These are phyloP conservation scores for Meloidogyne exigua DNA, from an alignment of 1,140 invertebrate genomes.

Conservation along the genomic window DNA sequence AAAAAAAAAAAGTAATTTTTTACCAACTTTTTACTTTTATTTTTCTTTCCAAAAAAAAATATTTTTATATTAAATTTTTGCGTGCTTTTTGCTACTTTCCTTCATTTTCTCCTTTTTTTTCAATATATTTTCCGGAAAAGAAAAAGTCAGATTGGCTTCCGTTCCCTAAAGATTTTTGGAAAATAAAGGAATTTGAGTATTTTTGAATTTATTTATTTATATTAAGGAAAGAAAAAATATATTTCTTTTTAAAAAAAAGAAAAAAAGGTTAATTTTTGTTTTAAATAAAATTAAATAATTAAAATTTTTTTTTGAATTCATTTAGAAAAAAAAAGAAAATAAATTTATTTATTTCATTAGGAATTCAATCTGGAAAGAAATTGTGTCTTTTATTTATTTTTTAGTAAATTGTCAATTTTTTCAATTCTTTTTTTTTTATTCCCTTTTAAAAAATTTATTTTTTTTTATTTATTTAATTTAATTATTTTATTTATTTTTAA, in stretches of 20 bases:
- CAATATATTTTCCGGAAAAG: not conserved
- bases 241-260: too few species aligned
- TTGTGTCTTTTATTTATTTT: not conserved
- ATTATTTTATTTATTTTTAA: not conserved
- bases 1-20: too few species aligned
- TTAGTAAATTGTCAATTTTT: not conserved
- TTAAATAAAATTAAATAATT: not conserved
- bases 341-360: not conserved
- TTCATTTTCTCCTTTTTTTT: not conserved
- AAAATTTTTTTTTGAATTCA: not conserved
- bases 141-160: not conserved
- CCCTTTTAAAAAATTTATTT: not conserved
- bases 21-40: not conserved
- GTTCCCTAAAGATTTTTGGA: not conserved
- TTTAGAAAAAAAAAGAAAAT: not conserved
- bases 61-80: not conserved
- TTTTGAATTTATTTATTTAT: too few species aligned
- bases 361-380: not conserved
- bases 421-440: not conserved
- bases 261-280: too few species aligned
- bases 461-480: conserved; percentile 6
- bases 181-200: not conserved
- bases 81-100: not conserved
- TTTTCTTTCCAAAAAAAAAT: not conserved
- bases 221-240: too few species aligned